phyloP scores from a whole-genome alignment of 2,888 invertebrate genomes.

The Argyresthia albistria region DNA sequence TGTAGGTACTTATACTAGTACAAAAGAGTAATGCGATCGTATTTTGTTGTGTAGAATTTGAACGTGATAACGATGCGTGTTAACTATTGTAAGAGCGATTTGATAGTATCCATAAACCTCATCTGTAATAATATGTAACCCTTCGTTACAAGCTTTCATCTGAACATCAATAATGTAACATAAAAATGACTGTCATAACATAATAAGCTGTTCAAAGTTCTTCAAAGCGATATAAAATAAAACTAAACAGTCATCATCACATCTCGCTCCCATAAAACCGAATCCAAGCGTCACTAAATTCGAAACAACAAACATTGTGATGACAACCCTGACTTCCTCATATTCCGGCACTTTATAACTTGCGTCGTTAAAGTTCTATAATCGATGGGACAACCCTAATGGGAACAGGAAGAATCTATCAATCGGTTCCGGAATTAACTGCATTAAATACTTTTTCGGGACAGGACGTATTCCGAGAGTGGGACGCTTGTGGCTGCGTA shows the following conservation, averaged over 20 bases:
- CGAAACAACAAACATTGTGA: background rate
- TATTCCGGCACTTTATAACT: background rate
- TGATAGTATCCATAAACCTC: too few relatives aligned
- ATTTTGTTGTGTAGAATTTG: too few relatives aligned
- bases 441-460: constrained; percentile 27
- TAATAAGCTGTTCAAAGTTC: too few relatives aligned
- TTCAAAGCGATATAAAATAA: background rate
- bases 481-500: too few relatives aligned
- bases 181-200: background rate
- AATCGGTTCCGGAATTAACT: constrained; percentile 31
- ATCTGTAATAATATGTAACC: too few relatives aligned
- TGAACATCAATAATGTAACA: background rate
- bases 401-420: constrained; percentile 54
- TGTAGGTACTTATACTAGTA: too few relatives aligned
- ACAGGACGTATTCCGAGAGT: constrained; percentile 31
- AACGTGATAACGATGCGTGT: too few relatives aligned
- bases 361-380: background rate
- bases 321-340: background rate
- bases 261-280: too few relatives aligned
- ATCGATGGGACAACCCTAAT: constrained; percentile 24
- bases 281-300: background rate
- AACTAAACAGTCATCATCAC: background rate
- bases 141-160: background rate
- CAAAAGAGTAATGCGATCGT: too few relatives aligned
- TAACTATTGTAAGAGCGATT: too few relatives aligned